A percentile compares a stretch with the other conserved stretches of the same genome.
phyloP scores from a whole-genome alignment of 2,113 vertebrate genomes.

The Elaphurus davidianus region DNA sequence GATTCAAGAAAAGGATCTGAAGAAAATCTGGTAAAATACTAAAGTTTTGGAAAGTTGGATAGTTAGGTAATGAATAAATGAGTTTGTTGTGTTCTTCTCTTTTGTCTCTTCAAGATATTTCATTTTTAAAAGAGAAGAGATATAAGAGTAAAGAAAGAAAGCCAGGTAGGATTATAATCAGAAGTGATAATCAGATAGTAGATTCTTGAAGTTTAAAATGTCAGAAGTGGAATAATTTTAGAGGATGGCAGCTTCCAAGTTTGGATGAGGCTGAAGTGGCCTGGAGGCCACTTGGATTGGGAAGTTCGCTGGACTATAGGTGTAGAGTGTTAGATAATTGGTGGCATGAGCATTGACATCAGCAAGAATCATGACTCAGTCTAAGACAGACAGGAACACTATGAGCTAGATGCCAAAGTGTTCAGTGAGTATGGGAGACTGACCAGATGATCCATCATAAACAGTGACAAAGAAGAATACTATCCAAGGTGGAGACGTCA shows the following conservation, averaged over 20 bases:
- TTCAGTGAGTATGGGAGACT: neutral
- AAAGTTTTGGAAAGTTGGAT: neutral
- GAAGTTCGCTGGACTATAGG: neutral
- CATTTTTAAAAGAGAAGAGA: neutral
- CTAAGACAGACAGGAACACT: neutral
- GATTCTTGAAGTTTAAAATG: neutral
- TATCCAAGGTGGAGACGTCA: neutral
- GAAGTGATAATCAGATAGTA: neutral
- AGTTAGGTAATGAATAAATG: neutral
- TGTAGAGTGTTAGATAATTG: neutral
- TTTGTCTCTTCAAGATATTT: neutral
- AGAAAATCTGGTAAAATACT: slow-evolving; percentile 4
- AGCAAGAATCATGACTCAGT: neutral
- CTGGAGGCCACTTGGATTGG: neutral
- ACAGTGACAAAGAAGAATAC: neutral
- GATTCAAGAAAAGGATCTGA: neutral
- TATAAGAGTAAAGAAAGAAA: neutral
- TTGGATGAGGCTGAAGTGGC: neutral
- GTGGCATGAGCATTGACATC: neutral
- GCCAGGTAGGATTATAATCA: neutral
- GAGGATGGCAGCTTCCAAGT: neutral
- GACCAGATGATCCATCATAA: neutral
- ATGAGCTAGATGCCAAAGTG: neutral
- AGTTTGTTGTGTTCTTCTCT: neutral
- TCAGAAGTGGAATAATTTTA: slow-evolving; percentile 12